Conservation (phyloP, 1,140 invertebrate species). For the Meloidogyne chitwoodi region DNA sequence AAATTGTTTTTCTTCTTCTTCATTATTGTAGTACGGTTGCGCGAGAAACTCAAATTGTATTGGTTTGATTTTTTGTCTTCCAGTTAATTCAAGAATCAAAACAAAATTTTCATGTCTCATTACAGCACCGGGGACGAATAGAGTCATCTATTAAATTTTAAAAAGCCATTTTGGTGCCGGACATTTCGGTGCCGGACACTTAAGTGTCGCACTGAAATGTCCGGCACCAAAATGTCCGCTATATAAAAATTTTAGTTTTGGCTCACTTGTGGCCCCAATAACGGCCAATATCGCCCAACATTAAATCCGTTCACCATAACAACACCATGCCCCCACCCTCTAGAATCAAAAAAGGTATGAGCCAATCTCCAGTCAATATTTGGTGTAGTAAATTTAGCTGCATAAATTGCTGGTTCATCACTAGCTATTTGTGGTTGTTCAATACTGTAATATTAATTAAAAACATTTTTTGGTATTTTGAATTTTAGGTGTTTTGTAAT, state of each 20-base stretch:
- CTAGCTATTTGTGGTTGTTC: not conserved
- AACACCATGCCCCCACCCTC: constrained; percentile 24
- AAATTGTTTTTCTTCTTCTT: not conserved
- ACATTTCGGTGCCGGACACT: not conserved
- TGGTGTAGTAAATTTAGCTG: constrained; percentile 19
- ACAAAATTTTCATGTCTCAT: constrained; percentile 22
- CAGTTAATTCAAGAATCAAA: constrained; percentile 19
- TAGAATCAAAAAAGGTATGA: constrained; percentile 30
- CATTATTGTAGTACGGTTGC: not conserved
- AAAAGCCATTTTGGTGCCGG: not conserved
- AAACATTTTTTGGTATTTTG: not conserved
- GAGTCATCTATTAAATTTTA: constrained; percentile 20
- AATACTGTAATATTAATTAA: not conserved
- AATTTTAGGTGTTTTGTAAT: not conserved
- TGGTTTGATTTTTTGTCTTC: not conserved
- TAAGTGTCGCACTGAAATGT: not conserved
- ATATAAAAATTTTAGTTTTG: not conserved
- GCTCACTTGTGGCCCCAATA: constrained; percentile 29
- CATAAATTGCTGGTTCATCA: not conserved
- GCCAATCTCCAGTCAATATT: constrained; percentile 16
- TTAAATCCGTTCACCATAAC: constrained; percentile 32
- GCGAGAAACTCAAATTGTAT: not conserved
- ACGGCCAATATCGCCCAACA: constrained; percentile 35
- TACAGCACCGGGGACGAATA: constrained; percentile 31
- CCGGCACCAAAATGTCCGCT: not conserved